Percentiles rank a stretch among this genome's conserved stretches.
phyloP scores from a whole-genome alignment of 1,140 invertebrate genomes.

The Apis dorsata region DNA sequence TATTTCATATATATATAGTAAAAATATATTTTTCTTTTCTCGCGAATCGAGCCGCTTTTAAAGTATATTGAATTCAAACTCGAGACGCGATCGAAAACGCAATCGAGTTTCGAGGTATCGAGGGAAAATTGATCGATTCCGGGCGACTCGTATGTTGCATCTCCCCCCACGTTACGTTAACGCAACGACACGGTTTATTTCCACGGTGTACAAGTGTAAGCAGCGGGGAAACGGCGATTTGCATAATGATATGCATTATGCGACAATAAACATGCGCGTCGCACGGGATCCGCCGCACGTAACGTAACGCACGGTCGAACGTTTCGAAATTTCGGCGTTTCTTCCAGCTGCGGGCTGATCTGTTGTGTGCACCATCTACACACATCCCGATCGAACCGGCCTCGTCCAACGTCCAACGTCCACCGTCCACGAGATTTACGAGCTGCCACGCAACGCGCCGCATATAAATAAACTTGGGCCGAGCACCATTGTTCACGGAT shows the following conservation, averaged over 20 bases:
- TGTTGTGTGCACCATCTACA: constrained; percentile 56
- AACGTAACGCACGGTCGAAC: constrained; percentile 12
- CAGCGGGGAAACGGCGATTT: constrained; percentile 56
- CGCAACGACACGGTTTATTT: constrained; percentile 57
- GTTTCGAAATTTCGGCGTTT: constrained; percentile 61
- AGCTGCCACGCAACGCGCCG: constrained; percentile 27
- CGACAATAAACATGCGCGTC: constrained; percentile 62
- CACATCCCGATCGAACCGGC: constrained; percentile 40
- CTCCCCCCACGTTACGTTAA: constrained; percentile 24
- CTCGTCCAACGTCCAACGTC: neutral
- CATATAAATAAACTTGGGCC: constrained; percentile 58
- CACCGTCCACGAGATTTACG: constrained; percentile 46
- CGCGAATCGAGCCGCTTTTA: no score
- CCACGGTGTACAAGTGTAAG: constrained; percentile 53
- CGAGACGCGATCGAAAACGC: neutral
- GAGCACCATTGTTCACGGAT: constrained; percentile 58
- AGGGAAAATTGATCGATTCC: neutral
- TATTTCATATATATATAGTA: no score
- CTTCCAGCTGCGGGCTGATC: constrained; percentile 52
- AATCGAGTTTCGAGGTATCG: neutral
- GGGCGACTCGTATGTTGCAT: neutral
- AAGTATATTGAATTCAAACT: no score
- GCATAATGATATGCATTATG: constrained; percentile 66
- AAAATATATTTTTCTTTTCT: no score
- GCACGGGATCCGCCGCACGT: constrained; percentile 29